These are phyloP conservation scores for Trachelus stipa DNA, from an alignment of 2,888 invertebrate genomes.

Conservation along the genomic window DNA sequence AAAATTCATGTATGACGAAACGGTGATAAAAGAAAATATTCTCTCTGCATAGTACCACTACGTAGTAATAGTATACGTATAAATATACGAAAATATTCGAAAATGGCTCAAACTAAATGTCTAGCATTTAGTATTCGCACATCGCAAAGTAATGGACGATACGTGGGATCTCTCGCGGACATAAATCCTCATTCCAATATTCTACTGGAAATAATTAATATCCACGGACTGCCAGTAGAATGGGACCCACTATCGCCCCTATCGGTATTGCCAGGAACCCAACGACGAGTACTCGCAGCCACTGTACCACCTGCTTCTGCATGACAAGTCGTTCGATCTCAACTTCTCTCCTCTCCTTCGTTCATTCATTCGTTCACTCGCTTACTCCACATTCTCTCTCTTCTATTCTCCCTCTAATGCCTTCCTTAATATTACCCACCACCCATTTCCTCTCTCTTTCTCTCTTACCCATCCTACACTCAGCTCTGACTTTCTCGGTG, in stretches of 20 bases:
- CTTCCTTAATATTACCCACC: conserved; percentile 19
- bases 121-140: not conserved
- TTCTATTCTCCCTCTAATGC: conserved; percentile 30
- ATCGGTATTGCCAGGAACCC: not conserved
- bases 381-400: conserved; percentile 22
- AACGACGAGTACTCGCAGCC: not conserved
- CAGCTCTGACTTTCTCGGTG: conserved; percentile 34
- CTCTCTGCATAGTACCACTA: not conserved
- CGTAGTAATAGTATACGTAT: not conserved
- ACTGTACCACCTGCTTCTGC: conserved; percentile 10
- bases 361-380: not conserved
- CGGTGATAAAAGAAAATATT: not conserved
- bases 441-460: conserved; percentile 13
- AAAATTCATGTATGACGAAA: not conserved
- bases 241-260: not conserved
- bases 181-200: conserved; percentile 50
- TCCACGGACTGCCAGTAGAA: conserved; percentile 11
- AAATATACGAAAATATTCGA: not conserved
- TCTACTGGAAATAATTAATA: conserved; percentile 38
- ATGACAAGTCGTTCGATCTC: conserved; percentile 2
- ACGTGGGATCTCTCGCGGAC: conserved; percentile 18
- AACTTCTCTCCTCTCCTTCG: conserved; percentile 1
- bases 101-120: not conserved
- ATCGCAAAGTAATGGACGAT: conserved; percentile 7
- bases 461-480: conserved; percentile 24